Evolutionary conservation across 2,113 vertebrate species (phyloP).

Genomic region (Mormoops blainvillei): DNA sequence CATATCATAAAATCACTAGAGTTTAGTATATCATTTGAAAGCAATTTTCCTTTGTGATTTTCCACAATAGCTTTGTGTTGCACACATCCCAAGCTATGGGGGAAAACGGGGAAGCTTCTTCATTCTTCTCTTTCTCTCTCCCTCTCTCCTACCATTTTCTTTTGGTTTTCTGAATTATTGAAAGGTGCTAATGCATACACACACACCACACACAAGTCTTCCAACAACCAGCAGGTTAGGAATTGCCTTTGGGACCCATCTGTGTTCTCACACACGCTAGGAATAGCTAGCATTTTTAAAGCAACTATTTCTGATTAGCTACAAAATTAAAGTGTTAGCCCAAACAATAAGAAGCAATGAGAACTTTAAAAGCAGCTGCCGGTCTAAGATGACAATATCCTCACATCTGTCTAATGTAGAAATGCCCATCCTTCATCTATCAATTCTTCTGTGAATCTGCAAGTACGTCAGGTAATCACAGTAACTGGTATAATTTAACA

Average conservation of each 20-base stretch:
- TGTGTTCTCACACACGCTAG: neutral
- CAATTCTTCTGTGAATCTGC: neutral
- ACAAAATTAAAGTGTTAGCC: conserved; percentile 32
- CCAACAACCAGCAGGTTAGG: neutral
- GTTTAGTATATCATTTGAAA: neutral
- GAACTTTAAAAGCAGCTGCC: conserved; percentile 33
- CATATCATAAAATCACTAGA: neutral
- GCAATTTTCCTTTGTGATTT: neutral
- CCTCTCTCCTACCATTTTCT: neutral
- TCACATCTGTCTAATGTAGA: neutral
- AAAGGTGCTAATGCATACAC: neutral
- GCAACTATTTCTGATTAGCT: conserved; percentile 22
- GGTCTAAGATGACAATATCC: neutral
- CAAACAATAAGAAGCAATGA: conserved; percentile 30
- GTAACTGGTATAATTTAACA: conserved; percentile 23
- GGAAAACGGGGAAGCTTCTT: neutral
- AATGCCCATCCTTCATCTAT: neutral
- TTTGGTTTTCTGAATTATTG: neutral
- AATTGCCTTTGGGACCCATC: neutral
- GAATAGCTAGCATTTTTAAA: neutral
- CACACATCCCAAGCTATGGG: neutral
- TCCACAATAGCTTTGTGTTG: neutral
- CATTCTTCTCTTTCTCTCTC: neutral
- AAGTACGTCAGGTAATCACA: neutral
- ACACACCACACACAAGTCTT: neutral